Evolutionary conservation across 2,888 invertebrate species (phyloP).

Genomic region (Fabriciana adippe): DNA sequence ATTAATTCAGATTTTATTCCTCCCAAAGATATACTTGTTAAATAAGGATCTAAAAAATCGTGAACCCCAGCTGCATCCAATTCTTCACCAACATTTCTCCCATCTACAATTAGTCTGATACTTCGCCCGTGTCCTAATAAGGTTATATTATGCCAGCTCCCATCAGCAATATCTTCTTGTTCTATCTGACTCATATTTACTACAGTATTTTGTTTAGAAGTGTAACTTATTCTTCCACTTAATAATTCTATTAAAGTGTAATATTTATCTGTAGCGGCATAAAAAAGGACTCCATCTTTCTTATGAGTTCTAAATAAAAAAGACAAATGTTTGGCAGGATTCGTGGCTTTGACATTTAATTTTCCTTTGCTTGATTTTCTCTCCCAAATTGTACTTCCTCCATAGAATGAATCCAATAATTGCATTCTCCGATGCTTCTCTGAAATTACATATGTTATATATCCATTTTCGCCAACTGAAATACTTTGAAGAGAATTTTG

Average conservation of each 20-base stretch:
- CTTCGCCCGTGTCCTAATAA: slow-evolving; percentile 87
- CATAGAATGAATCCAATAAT: slow-evolving; percentile 89
- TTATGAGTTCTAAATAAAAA: slow-evolving; percentile 91
- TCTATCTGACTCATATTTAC: slow-evolving; percentile 91
- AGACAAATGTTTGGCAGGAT: slow-evolving; percentile 87
- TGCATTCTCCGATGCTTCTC: slow-evolving; percentile 94
- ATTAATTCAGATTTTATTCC: slow-evolving; percentile 86
- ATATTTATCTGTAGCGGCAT: slow-evolving; percentile 93
- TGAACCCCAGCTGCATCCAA: slow-evolving; percentile 93
- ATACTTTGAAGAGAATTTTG: slow-evolving; percentile 89
- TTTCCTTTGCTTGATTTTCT: slow-evolving; percentile 63
- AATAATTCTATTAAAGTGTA: slow-evolving; percentile 91
- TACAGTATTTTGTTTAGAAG: slow-evolving; percentile 88
- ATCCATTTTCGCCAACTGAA: slow-evolving; percentile 89
- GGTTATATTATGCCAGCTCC: slow-evolving; percentile 94
- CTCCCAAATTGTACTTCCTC: slow-evolving; percentile 87
- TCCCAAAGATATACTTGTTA: slow-evolving; percentile 91
- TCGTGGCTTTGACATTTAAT: slow-evolving; percentile 59
- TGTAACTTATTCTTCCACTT: slow-evolving; percentile 89
- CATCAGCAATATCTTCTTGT: slow-evolving; percentile 86
- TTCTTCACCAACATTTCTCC: slow-evolving; percentile 89
- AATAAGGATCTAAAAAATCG: slow-evolving; percentile 95
- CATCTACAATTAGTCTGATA: slow-evolving; percentile 88
- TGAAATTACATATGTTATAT: slow-evolving; percentile 89
- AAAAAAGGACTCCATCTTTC: slow-evolving; percentile 90